phyloP scores from a whole-genome alignment of 35 echinoderm and acorn worm species.

The Holothuria glaberrima region DNA sequence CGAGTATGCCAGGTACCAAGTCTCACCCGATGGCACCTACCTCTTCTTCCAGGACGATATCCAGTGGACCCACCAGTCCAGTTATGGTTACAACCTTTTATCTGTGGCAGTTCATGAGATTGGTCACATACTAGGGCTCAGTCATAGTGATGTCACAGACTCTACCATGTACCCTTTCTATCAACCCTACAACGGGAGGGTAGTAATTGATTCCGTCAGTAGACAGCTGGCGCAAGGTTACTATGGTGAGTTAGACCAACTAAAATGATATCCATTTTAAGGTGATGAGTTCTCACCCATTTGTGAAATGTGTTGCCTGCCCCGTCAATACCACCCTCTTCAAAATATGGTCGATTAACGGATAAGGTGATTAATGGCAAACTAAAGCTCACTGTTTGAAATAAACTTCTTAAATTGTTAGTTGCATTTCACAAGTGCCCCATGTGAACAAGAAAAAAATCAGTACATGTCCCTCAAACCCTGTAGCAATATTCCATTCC shows the following conservation, averaged over 20 bases:
- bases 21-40: background rate
- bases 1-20: constrained; percentile 51
- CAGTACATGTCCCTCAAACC: no score
- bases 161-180: constrained; percentile 81
- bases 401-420: no score
- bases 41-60: constrained; percentile 79
- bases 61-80: constrained; percentile 72
- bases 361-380: no score
- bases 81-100: constrained; percentile 70
- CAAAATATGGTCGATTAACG: no score
- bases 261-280: background rate
- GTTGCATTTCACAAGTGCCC: no score
- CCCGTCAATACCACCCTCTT: no score
- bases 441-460: no score
- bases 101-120: constrained; percentile 89
- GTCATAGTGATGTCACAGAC: constrained; percentile 23
- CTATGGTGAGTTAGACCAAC: constrained; percentile 55
- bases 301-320: no score
- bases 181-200: constrained; percentile 27
- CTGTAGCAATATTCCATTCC: no score
- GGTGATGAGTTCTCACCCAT: no score
- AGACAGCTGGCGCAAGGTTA: constrained; percentile 17
- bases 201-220: constrained; percentile 63
- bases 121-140: constrained; percentile 80
- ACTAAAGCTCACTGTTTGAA: no score